Evolutionary conservation across 2,113 vertebrate genomes (phyloP).

Genomic region (Epinephelus lanceolatus): DNA sequence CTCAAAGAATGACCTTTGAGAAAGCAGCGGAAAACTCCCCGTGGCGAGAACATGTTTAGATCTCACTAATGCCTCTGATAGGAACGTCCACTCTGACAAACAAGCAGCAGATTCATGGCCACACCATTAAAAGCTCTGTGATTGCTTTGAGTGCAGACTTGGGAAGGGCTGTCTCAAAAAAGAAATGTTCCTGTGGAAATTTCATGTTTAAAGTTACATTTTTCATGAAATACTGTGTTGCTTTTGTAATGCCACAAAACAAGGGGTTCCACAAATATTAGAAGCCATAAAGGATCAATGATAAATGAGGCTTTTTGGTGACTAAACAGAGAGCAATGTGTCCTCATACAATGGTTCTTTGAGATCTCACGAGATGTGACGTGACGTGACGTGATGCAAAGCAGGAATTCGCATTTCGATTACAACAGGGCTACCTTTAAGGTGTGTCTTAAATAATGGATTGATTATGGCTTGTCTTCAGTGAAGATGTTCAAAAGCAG

Average conservation of each 20-base stretch:
- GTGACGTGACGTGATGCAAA: no score
- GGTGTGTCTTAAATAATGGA: no score
- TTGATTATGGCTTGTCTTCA: no score
- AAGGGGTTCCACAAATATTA: slow-evolving; percentile 7
- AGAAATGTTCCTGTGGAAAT: neutral
- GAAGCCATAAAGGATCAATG: slow-evolving; percentile 6
- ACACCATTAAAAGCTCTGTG: slow-evolving; percentile 7
- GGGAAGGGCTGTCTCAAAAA: neutral
- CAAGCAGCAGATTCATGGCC: slow-evolving; percentile 48
- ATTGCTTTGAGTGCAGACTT: neutral
- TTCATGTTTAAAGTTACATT: neutral
- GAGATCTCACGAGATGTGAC: no score
- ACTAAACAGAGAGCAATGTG: neutral
- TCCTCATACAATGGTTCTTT: no score
- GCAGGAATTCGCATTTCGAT: no score
- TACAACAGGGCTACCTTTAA: no score
- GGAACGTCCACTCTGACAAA: slow-evolving; percentile 55
- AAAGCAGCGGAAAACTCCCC: slow-evolving; percentile 61
- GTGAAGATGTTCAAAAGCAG: no score
- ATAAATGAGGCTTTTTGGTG: slow-evolving; percentile 4
- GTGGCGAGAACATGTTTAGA: slow-evolving; percentile 66
- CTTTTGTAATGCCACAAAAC: neutral
- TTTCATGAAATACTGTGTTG: neutral
- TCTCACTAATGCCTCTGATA: slow-evolving; percentile 62
- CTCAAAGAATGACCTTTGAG: slow-evolving; percentile 75